Base-by-base conservation (phyloP, 2,797 vertebrate species). In the Acipenser ruthenus region DNA sequence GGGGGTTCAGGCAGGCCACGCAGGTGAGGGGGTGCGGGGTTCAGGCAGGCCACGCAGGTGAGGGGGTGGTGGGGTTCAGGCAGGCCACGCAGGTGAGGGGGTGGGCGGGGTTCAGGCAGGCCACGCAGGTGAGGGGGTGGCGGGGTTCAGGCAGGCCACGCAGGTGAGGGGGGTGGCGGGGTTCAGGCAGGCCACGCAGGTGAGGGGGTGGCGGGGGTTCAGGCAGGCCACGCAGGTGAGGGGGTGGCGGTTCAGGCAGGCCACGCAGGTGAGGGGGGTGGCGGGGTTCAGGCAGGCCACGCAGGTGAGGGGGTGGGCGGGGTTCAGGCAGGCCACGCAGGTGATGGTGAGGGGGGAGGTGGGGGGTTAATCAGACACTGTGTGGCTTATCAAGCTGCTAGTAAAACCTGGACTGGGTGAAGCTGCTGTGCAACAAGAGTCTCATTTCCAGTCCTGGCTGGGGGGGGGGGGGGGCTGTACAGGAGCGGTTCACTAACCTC, bases 21-120 rank as follows among this genome's bases (percentile, higher is more conserved):
- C 94, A 96, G 90, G 94, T 95, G 51, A 60, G 69, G n/a, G 72
- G 95, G 97, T 11, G 95, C 0, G 94, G 95, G 0, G 93, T 97
- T 92, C 76, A 83, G 76, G 50, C 93, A 95, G 81, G 84, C 93
- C 1, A 78, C 87, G 3, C 94, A 96, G 90, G 94, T 95, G 51
- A 60, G 69, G n/a, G 72, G 1, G 9, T 6, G 0, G 0, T 8
- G 0, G 93, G 93, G 1, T 97, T 92, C 76, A 83, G 76, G 50
- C 93, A 95, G 81, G 84, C 93, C 1, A 78, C 87, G 3, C 94
- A 96, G 90, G 94, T 95, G 51, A 60, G 69, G n/a, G 72, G 95
- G 97, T 11, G 95, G 95, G 78, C 0, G 94, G 95, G 0, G 93
- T 97, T 92, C 76, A 83, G 76, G 50, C 93, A 95, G 81, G 84